Conservation (phyloP, 2,888 invertebrate genomes). For the Molanna angustata region DNA sequence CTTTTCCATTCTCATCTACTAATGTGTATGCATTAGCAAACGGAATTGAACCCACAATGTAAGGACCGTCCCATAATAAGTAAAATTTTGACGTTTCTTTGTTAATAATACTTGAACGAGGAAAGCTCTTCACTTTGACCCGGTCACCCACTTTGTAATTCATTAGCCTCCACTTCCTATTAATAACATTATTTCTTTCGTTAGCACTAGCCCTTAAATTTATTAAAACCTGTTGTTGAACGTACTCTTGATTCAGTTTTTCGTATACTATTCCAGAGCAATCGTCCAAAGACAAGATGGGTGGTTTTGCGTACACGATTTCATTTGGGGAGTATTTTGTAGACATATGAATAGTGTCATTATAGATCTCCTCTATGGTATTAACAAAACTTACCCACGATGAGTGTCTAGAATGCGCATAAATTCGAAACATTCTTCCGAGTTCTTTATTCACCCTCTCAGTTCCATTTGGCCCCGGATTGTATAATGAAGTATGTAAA, state of each 20-base stretch:
- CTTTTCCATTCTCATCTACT: neutral
- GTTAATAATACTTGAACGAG: neutral
- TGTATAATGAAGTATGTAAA: conserved; percentile 1
- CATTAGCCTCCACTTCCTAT: neutral
- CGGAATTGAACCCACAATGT: neutral
- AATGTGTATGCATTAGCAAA: conserved; percentile 5
- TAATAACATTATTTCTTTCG: neutral
- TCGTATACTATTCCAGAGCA: neutral
- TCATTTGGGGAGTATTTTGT: conserved; percentile 6
- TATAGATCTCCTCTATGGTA: conserved; percentile 3
- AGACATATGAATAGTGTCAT: conserved; percentile 1
- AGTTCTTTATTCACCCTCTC: conserved; percentile 6
- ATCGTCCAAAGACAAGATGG: neutral
- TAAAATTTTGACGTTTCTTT: conserved; percentile 3
- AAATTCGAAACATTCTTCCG: neutral
- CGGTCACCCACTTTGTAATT: conserved; percentile 3
- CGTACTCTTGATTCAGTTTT: neutral
- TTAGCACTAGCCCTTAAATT: neutral
- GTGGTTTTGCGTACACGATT: neutral
- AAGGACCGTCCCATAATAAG: conserved; percentile 5
- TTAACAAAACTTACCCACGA: neutral
- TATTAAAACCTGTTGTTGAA: neutral
- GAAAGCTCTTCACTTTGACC: conserved; percentile 1
- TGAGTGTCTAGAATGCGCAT: neutral
- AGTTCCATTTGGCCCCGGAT: conserved; percentile 6